Percentiles rank a stretch among this genome's conserved stretches.
Evolutionary conservation across 2,888 invertebrate genomes (phyloP).

Genomic region (Acronicta alni): DNA sequence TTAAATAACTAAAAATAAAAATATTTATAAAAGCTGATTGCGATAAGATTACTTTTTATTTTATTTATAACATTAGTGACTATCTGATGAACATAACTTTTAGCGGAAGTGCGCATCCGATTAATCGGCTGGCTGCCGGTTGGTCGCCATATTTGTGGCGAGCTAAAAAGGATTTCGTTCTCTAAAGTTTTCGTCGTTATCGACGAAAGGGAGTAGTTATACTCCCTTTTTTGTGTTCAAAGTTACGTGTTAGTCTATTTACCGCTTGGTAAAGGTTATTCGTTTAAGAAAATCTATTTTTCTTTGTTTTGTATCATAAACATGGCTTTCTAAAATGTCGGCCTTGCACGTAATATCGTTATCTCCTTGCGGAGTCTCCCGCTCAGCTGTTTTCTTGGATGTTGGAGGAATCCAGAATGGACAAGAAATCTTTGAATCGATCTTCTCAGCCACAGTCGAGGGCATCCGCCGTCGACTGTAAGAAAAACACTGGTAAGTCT

Average conservation of each 20-base stretch:
- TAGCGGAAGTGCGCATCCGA: conserved; percentile 82
- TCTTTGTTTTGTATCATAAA: conserved; percentile 90
- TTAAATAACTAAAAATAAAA: conserved; percentile 39
- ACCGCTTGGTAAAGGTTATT: conserved; percentile 75
- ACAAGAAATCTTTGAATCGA: conserved; percentile 93
- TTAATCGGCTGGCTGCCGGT: conserved; percentile 83
- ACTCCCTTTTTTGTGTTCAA: conserved; percentile 88
- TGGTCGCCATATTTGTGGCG: conserved; percentile 93
- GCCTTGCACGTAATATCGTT: conserved; percentile 91
- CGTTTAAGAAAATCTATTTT: conserved; percentile 79
- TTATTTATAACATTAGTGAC: conserved; percentile 14
- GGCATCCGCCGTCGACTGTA: conserved; percentile 92
- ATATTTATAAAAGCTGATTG: conserved; percentile 13
- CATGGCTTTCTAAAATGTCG: conserved; percentile 96
- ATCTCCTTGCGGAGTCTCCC: conserved; percentile 93
- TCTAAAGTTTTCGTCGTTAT: conserved; percentile 90
- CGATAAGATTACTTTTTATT: conserved; percentile 8
- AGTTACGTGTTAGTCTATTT: conserved; percentile 71
- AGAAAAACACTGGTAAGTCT: conserved; percentile 92
- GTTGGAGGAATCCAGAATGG: conserved; percentile 91
- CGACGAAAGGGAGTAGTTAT: conserved; percentile 91
- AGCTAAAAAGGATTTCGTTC: conserved; percentile 82
- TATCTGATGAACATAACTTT: conserved; percentile 20
- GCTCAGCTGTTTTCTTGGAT: conserved; percentile 87
- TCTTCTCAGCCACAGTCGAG: conserved; percentile 92